These are phyloP conservation scores for Astreopora myriophthalma DNA, from an alignment of 64 coral and sea anemone genomes.

Conservation along the genomic window DNA sequence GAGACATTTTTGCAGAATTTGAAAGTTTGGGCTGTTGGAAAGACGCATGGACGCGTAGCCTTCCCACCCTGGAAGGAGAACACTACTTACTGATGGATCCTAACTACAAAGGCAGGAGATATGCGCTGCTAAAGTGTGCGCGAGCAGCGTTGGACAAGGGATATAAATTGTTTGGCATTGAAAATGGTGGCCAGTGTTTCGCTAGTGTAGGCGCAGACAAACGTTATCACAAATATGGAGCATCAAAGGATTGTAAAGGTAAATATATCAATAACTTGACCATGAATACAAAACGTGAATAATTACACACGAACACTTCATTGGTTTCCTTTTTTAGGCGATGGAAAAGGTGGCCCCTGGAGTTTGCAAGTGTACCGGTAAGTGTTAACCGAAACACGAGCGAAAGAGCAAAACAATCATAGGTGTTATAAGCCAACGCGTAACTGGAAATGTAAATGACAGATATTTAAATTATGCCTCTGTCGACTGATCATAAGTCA, in stretches of 20 bases:
- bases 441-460: too few species aligned
- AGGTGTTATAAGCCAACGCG: too few species aligned
- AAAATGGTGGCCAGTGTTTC: conserved; percentile 99
- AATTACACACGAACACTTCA: too few species aligned
- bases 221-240: conserved; percentile 72
- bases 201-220: conserved; percentile 40
- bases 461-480: too few species aligned
- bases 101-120: conserved; percentile 82
- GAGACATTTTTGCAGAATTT: conserved; percentile 54
- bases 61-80: conserved; percentile 72
- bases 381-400: not conserved
- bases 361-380: conserved; percentile 97
- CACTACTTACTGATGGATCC: conserved; percentile 87
- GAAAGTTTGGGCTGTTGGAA: conserved; percentile 87
- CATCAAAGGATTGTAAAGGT: conserved; percentile 78
- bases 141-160: conserved; percentile 72
- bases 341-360: conserved; percentile 97
- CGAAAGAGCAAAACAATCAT: too few species aligned
- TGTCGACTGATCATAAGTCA: too few species aligned
- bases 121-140: conserved; percentile 87
- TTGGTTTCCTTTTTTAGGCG: conserved; percentile 32
- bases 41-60: conserved; percentile 84
- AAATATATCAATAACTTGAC: not conserved
- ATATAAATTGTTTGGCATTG: conserved; percentile 76
- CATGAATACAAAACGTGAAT: not conserved